Base-by-base conservation (phyloP, 2,797 vertebrate genomes). In the Hemibagrus guttatus region DNA sequence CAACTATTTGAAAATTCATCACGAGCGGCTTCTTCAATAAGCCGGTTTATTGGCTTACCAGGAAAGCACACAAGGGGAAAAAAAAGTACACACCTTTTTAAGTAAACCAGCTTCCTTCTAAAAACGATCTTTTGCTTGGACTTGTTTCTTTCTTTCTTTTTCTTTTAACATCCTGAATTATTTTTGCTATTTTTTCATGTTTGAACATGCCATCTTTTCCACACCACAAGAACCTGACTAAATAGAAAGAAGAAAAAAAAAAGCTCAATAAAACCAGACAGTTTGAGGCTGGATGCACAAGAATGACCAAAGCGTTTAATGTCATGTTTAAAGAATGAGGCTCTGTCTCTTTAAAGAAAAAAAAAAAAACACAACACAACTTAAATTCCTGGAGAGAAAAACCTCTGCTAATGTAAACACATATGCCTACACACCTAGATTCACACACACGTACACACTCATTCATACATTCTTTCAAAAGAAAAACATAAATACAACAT, bases 301-400 rank as follows among this genome's bases (percentile, higher is more conserved):
- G 52, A 66, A 87, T 42, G 63, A 49, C 26, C 46, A 6, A 39
- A 79, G 54, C 66, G 71, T 86, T 79, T 71, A 86, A 83, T 90
- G 85, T 81, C 88, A 88, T 90, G 87, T 90, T 92, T 91, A 81
- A 87, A 87, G 83, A 84, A 54, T 83, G 81, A 90, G 90, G 85
- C 82, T 88, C 46, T 17, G 21, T 90, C 88, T 68, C 89, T 80
- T 46, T 46, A 46, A 46, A 6, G 6, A 46, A 46, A 46, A 46
- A 46, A 46, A 46, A 86, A 89, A 76, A 75, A 85, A 85, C 26
- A 35, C n/a, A 83, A 68, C 76, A 84, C 4, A 39, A 4, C 76
- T 35, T 17, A 4, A 71, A 87, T 84, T 80, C 39, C 54, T 52
- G 58, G 56, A 21, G 84, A 83, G 46, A 61, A 80, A 49, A 11